phyloP scores from a whole-genome alignment of 2,113 vertebrate genomes.

The Promerops cafer region DNA sequence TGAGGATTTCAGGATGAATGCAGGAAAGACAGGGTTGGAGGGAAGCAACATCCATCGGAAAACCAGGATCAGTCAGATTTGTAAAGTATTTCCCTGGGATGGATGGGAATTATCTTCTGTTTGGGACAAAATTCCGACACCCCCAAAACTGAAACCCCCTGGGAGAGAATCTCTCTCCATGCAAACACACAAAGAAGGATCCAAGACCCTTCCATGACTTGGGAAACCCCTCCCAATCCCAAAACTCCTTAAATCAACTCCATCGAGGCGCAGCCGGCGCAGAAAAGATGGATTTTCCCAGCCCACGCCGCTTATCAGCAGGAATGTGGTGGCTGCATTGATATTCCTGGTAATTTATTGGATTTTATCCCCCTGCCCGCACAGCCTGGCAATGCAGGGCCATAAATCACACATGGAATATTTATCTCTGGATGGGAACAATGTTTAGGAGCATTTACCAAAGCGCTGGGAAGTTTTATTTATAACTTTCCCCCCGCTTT shows the following conservation, averaged over 20 bases:
- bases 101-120: background rate
- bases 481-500: background rate
- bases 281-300: background rate
- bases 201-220: background rate
- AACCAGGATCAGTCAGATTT: background rate
- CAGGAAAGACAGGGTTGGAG: background rate
- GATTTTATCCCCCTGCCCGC: background rate
- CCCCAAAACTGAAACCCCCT: rapidly evolving
- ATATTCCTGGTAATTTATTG: background rate
- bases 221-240: background rate
- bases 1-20: rapidly evolving
- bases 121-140: background rate
- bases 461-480: conserved; percentile 42
- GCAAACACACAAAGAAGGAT: background rate
- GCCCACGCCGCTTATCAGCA: background rate
- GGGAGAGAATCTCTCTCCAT: background rate
- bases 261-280: rapidly evolving
- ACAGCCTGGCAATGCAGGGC: background rate
- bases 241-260: background rate
- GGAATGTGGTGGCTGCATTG: background rate
- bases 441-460: background rate
- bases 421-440: conserved; percentile 5
- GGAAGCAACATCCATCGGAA: background rate
- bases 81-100: too few relatives aligned
- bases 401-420: conserved; percentile 50